These are phyloP conservation scores for Rhagoletis zephyria DNA, from an alignment of 1,140 invertebrate species.

Conservation along the genomic window DNA sequence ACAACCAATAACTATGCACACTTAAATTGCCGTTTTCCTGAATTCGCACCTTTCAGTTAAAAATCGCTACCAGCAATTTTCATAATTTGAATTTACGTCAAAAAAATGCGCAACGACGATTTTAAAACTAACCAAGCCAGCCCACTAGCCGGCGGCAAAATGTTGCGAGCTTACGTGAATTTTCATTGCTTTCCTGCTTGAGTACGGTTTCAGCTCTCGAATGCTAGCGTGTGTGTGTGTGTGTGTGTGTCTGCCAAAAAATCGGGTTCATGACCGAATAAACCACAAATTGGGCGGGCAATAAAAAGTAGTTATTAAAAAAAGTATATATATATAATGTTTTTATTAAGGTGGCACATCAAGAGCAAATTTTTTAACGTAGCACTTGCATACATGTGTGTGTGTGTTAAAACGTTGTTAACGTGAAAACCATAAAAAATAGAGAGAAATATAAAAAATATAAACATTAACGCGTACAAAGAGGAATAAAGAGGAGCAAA, in stretches of 20 bases:
- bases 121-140: background rate
- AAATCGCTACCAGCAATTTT: constrained; percentile 22
- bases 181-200: background rate
- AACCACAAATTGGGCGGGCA: constrained; percentile 31
- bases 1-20: background rate
- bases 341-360: background rate
- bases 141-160: constrained; percentile 11
- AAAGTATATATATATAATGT: background rate
- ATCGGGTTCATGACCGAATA: constrained; percentile 35
- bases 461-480: constrained; percentile 22
- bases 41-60: constrained; percentile 20
- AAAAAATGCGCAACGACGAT: background rate
- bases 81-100: background rate
- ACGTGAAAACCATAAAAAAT: background rate
- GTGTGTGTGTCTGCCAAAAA: background rate
- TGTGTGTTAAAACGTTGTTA: background rate
- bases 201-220: background rate
- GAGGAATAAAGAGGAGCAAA: constrained; percentile 25
- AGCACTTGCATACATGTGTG: background rate
- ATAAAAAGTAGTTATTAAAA: constrained; percentile 27
- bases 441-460: background rate
- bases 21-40: constrained; percentile 10
- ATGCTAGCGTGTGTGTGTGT: too few species aligned
- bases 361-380: background rate
- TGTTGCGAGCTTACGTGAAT: background rate